Percentiles rank a stretch among this genome's conserved stretches.
These are phyloP conservation scores for Coranthus polyacanthus DNA, from an alignment of 2,797 vertebrate species.

Conservation along the genomic window DNA sequence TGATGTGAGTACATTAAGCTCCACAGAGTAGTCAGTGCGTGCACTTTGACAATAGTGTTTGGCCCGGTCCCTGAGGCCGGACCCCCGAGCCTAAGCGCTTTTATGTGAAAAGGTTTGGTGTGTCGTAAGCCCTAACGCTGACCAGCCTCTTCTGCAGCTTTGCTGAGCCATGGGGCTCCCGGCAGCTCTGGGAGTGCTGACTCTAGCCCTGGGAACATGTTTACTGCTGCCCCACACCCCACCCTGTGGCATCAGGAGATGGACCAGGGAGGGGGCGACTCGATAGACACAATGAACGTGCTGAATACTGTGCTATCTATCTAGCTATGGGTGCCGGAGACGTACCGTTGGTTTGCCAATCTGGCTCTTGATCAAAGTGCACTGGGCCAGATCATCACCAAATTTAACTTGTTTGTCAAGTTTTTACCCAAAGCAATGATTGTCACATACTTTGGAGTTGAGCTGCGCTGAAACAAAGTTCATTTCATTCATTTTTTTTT, in stretches of 20 bases:
- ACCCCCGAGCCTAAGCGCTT: conserved; percentile 77
- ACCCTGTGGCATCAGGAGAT: conserved; percentile 69
- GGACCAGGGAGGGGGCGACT: conserved; percentile 35
- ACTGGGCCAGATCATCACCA: conserved; percentile 33
- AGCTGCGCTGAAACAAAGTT: background rate
- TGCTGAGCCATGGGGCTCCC: conserved; percentile 86
- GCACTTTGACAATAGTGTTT: conserved; percentile 73
- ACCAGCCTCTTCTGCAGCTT: conserved; percentile 84
- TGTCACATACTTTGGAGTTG: background rate
- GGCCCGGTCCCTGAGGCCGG: conserved; percentile 59
- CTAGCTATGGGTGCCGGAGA: conserved; percentile 41
- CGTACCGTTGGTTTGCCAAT: conserved; percentile 52
- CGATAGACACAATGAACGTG: conserved; percentile 86
- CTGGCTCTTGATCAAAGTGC: conserved; percentile 55
- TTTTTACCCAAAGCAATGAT: conserved; percentile 28
- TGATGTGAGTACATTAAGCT: conserved; percentile 60
- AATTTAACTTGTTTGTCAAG: conserved; percentile 39
- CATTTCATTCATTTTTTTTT: background rate
- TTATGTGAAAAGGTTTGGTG: conserved; percentile 78
- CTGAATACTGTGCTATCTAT: conserved; percentile 81
- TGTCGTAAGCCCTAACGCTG: conserved; percentile 81
- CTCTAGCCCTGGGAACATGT: conserved; percentile 84
- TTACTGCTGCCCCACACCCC: conserved; percentile 78
- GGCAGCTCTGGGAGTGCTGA: conserved; percentile 85
- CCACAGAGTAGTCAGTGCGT: conserved; percentile 52